Base-by-base conservation (phyloP, 2,888 invertebrate genomes). In the Lysandra coridon region DNA sequence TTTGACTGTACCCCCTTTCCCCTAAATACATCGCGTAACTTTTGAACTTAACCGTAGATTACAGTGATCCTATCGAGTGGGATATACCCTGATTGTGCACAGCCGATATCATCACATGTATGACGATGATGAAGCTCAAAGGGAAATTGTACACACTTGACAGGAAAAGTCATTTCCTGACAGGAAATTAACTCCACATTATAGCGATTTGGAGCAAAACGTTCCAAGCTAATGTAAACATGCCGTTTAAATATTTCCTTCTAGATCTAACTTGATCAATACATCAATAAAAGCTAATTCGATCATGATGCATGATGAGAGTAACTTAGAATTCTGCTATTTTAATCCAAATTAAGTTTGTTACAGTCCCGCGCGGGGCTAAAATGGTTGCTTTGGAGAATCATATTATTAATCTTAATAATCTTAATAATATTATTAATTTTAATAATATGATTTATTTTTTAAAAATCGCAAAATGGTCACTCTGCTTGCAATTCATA, bases 151-250 rank as follows among this genome's bases (percentile, higher is more conserved):
- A 75, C 74, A 79, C 62, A 75, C 44, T 75, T 62, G 74, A 57
- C 79, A 44, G 78, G 86, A 88, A 88, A 89, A 87, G 87, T 90
- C 91, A 93, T 93, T 93, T 94, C 93, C 94, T 88, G 84, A 82
- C 82, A 89, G 93, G 93, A 94, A 93, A 94, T 93, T 92, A 89
- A 88, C 84, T 83, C 86, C 86, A 30, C 30, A 75, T 79, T 57
- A 79, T 40, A 85, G 73, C 73, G 53, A 73, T 78, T 78, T 78
- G 49, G 30, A 75, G 75, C 75, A 49, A 75, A 75, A 23, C 44
- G 49, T 30, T 69, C 4, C 4, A 33, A 69, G 33, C 33, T 69
- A 69, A 69, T 33, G 69, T 69, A 69, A 69, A 37, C 33, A 37
- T 69, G 33, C 69, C 33, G 14, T 69, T 33, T 69, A 69, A 69